Evolutionary conservation across 2,797 vertebrate genomes (phyloP).

Genomic region (Chromis chromis): DNA sequence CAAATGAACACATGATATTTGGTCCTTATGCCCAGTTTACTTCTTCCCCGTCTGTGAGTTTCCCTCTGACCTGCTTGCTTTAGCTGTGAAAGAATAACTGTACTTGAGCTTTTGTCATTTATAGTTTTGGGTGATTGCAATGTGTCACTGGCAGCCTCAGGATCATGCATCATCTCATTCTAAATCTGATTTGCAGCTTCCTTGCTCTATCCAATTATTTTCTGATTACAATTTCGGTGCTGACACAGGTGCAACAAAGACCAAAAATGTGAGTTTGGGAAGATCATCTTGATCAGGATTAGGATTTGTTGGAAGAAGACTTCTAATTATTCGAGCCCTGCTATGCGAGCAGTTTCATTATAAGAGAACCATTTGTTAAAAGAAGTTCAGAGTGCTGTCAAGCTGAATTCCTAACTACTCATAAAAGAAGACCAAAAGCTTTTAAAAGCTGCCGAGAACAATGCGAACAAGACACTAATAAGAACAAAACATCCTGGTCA

Average conservation of each 20-base stretch:
- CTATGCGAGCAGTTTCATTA: constrained; percentile 29
- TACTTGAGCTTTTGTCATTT: constrained; percentile 27
- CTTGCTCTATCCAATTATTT: constrained; percentile 32
- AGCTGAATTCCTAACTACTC: constrained; percentile 32
- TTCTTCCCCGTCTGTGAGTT: neutral
- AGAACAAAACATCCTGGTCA: constrained; percentile 24
- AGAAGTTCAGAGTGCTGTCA: constrained; percentile 33
- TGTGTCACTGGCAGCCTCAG: constrained; percentile 16
- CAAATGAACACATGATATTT: constrained; percentile 4
- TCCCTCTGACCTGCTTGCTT: constrained; percentile 4
- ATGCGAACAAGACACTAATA: constrained; percentile 27
- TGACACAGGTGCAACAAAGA: constrained; percentile 6
- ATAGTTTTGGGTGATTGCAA: constrained; percentile 9
- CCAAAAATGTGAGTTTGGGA: constrained; percentile 8
- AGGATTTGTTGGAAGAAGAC: constrained; percentile 34
- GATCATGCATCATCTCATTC: constrained; percentile 21
- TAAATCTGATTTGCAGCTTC: constrained; percentile 31
- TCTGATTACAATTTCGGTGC: constrained; percentile 34
- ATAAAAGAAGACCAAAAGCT: constrained; percentile 5
- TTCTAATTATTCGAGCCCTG: constrained; percentile 45
- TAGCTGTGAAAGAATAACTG: constrained; percentile 9
- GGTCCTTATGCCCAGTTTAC: constrained; percentile 5
- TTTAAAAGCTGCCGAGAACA: constrained; percentile 24
- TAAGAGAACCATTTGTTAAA: constrained; percentile 10
- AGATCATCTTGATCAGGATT: constrained; percentile 46